These are phyloP conservation scores for Proisotoma minuta DNA, from an alignment of 2,888 invertebrate genomes.

Conservation along the genomic window DNA sequence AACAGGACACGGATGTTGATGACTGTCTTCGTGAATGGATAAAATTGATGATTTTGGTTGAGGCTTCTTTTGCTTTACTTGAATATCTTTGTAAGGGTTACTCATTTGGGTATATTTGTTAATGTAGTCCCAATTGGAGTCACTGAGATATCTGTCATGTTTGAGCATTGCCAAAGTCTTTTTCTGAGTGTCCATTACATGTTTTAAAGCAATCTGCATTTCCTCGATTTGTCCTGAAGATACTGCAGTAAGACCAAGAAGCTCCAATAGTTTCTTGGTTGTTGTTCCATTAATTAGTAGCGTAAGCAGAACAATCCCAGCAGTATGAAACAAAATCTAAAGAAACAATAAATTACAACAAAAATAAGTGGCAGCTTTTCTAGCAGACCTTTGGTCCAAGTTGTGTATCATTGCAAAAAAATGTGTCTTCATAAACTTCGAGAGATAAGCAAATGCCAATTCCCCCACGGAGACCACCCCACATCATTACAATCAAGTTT, in stretches of 20 bases:
- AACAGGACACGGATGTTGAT: conserved; percentile 22
- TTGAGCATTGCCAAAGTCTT: conserved; percentile 58
- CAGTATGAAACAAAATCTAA: conserved; percentile 58
- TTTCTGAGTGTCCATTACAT: conserved; percentile 54
- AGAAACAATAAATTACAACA: neutral
- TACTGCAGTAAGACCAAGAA: conserved; percentile 56
- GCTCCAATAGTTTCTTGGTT: conserved; percentile 55
- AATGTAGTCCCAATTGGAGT: conserved; percentile 62
- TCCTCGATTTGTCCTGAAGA: conserved; percentile 57
- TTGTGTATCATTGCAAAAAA: conserved; percentile 42
- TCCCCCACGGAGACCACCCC: conserved; percentile 61
- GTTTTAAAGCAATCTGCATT: conserved; percentile 58
- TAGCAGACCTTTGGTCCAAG: conserved; percentile 43
- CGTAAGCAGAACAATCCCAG: conserved; percentile 59
- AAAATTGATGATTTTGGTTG: neutral
- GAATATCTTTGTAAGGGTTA: conserved; percentile 57
- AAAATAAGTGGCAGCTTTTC: neutral
- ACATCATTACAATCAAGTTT: conserved; percentile 58
- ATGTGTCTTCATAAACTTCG: conserved; percentile 56
- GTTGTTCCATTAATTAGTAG: conserved; percentile 60
- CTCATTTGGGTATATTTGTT: conserved; percentile 57
- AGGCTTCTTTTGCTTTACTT: neutral
- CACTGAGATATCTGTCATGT: conserved; percentile 62
- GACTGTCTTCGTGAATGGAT: neutral
- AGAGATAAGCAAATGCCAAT: conserved; percentile 59